Evolutionary conservation across 2,113 vertebrate species (phyloP).

Genomic region (Nyctereutes procyonoides): DNA sequence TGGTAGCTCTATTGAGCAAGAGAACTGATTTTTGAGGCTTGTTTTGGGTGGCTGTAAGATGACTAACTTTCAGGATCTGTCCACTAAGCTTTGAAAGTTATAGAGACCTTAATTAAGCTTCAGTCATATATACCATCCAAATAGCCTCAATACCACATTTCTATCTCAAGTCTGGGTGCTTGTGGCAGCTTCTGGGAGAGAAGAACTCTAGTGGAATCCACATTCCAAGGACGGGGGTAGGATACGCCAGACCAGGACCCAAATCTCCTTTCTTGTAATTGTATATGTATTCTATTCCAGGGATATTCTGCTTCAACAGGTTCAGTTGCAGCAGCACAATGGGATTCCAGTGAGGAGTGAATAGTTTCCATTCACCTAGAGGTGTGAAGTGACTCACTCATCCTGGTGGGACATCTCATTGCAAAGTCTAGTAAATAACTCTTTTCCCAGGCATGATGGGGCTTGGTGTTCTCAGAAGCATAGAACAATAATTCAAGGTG

Average conservation of each 20-base stretch:
- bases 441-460: neutral
- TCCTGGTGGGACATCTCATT: neutral
- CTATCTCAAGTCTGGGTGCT: neutral
- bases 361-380: neutral
- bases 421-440: neutral
- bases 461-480: neutral
- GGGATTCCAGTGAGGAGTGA: neutral
- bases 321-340: neutral
- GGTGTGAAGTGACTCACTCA: neutral
- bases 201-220: neutral
- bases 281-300: neutral
- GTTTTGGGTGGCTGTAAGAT: neutral
- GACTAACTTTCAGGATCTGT: neutral
- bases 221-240: neutral
- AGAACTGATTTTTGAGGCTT: neutral
- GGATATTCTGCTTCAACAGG: neutral
- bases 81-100: neutral
- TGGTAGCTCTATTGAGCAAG: neutral
- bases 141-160: neutral
- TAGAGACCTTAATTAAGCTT: neutral
- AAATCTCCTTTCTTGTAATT: neutral
- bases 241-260: neutral
- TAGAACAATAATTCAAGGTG: neutral
- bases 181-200: neutral
- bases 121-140: neutral